Percentiles rank a stretch among this genome's conserved stretches.
These are phyloP conservation scores for Philopedon plagiatum DNA, from an alignment of 2,888 invertebrate genomes.

Conservation along the genomic window DNA sequence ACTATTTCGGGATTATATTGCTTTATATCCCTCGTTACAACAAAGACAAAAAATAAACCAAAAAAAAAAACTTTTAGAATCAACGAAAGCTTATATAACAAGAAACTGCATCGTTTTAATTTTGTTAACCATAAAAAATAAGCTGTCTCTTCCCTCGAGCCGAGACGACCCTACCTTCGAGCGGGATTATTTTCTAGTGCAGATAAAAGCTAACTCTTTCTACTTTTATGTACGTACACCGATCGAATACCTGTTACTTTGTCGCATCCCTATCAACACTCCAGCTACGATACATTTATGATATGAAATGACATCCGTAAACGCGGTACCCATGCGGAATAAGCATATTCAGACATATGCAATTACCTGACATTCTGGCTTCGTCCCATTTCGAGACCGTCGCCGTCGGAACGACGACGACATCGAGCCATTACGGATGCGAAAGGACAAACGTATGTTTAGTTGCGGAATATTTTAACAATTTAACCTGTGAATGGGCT, in stretches of 20 bases:
- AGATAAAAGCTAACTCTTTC: too few species aligned
- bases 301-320: constrained; percentile 15
- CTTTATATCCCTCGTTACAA: too few species aligned
- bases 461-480: constrained; percentile 12
- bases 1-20: too few species aligned
- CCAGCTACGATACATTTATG: constrained; percentile 1
- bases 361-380: constrained; percentile 27
- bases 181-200: too few species aligned
- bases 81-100: too few species aligned
- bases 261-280: background rate
- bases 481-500: background rate
- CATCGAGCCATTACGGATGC: background rate
- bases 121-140: too few species aligned
- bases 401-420: background rate
- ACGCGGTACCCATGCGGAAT: constrained; percentile 26
- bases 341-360: constrained; percentile 32
- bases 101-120: too few species aligned
- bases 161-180: too few species aligned
- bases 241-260: constrained; percentile 3
- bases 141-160: too few species aligned
- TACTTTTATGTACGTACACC: too few species aligned
- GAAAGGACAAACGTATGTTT: constrained; percentile 12
- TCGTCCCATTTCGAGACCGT: background rate
- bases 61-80: too few species aligned
- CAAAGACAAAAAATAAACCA: too few species aligned